Evolutionary conservation across 1,140 invertebrate genomes (phyloP), one percentile per base, ranked within the genome.

Genomic region (Drosophila repleta): DNA sequence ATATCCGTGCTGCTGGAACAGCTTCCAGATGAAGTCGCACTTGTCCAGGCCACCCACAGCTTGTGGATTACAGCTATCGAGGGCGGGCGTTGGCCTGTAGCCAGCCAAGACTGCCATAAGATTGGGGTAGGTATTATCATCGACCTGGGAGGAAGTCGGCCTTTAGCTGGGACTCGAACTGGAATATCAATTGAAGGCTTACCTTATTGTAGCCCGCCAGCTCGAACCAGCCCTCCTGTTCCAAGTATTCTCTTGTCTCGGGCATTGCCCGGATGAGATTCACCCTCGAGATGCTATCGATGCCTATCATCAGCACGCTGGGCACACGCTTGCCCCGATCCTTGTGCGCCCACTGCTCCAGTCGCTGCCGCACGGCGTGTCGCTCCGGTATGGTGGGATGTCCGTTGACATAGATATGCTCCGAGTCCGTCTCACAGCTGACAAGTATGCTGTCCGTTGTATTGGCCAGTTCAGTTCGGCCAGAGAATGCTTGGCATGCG

Each of bases 71-170:
- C 94, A 95, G 74, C 92, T 87, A 10, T 87, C 62, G 62, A 93
- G 90, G 13, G 93, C 91, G 66, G 92, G 91, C 11, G 77, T 73
- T 51, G 92, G 80, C 89, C 90, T 94, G 45, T 93, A 92, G 2
- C 96, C 96, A 2, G 94, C 95, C 20, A 97, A 91, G 3, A 96
- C 91, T 0, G 96, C 95, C 93, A 97, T 95, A 18, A 97, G 82
- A 90, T 97, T 97, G 0, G 96, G 96, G 85, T 96, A 97, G 0
- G 96, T 97, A 74, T 97, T 97, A 75, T 96, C 96, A 97, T 76
- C 97, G 96, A 45, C 94, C 93, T 8, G 93, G 92, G 4, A 98
- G 94, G 0, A 93, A 35, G 32, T 35, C 3, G 4, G 10, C 11
- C n/a, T 17, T 32, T 5, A 49, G 10, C 4, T 11, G 8, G 37